Base-by-base conservation (phyloP, 92 coral and sea anemone genomes). In the Desmophyllum pertusum region DNA sequence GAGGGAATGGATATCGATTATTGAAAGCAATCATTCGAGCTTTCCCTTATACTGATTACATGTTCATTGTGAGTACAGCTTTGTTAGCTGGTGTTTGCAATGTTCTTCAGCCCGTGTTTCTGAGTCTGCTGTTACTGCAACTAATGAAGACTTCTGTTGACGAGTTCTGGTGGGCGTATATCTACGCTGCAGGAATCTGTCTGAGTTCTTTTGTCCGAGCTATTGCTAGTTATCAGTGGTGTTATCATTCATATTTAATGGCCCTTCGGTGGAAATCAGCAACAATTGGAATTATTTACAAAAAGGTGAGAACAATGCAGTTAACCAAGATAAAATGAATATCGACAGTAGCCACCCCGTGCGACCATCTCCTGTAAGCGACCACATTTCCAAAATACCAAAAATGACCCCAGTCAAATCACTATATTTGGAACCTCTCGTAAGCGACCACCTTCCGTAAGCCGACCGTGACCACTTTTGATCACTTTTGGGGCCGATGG, bases 241-340 rank as follows among this genome's bases (percentile, higher is more conserved):
- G 59, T 18, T 86, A 70, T 27, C 64, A 81, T 21, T 40, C 71
- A 30, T 65, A 38, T 2, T 23, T 91, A 30, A 84, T 71, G 40
- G 88, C 86, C 0, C 80, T 90, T 75, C 83, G 91, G 17, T 90
- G 94, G 94, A 89, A 86, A 73, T 87, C 91, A 37, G 94, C 87
- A 21, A 79, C 89, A 41, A 71, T 87, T 65, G 94, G 91, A 41
- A 10, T 84, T 38, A 33, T 91, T 35, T 87, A 37, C 39, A 80
- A 88, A 78, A 90, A 83, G 93, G 90, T 86, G 33, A 42, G 87
- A 50, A 30, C 14, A 38, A 21, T 1, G 35, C 36, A 53, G 25
- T 30, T 15, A 48, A 6, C 43, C 23, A 4, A 8, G 3, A 30
- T 51, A 25, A 25, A 31, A 25, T 63, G 10, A 6, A 25, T 15